A percentile compares a stretch with the other conserved stretches of the same genome.
These are phyloP conservation scores for Caenorhabditis imperialis DNA, from an alignment of 2,888 invertebrate genomes.

Conservation along the genomic window DNA sequence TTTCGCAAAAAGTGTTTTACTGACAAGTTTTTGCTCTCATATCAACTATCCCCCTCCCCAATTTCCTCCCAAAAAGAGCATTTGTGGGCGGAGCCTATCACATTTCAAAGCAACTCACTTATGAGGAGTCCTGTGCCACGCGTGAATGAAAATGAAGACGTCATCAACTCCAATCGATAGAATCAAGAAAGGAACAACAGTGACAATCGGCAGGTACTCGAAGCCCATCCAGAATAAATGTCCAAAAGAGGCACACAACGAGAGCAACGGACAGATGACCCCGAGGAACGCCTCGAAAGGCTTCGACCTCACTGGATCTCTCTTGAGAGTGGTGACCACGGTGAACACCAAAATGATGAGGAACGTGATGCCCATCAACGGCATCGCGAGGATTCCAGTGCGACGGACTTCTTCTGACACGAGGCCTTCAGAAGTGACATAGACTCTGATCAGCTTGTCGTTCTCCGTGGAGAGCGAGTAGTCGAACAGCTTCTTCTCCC, in stretches of 20 bases:
- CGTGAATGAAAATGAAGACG: conserved; percentile 77
- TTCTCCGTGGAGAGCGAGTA: conserved; percentile 67
- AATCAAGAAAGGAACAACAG: conserved; percentile 77
- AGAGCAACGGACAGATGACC: conserved; percentile 77
- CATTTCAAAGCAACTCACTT: conserved; percentile 53
- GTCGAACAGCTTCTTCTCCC: conserved; percentile 75
- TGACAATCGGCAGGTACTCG: conserved; percentile 77
- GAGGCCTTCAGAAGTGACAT: conserved; percentile 75
- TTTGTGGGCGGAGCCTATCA: no score
- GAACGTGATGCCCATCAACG: conserved; percentile 74
- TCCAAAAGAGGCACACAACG: conserved; percentile 75
- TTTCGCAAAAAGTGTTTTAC: no score
- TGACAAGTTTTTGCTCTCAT: no score
- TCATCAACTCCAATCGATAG: conserved; percentile 78
- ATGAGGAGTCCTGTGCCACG: conserved; percentile 73
- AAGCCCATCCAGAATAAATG: conserved; percentile 76
- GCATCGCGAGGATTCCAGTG: conserved; percentile 76
- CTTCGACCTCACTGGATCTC: conserved; percentile 65
- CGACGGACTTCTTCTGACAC: conserved; percentile 77
- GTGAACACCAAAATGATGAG: conserved; percentile 75
- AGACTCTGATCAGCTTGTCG: conserved; percentile 69
- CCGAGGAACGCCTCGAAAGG: conserved; percentile 77
- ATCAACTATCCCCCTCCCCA: no score
- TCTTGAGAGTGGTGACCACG: conserved; percentile 70
- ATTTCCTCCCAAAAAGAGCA: no score